Evolutionary conservation across 2,888 invertebrate genomes (phyloP), one percentile per base, ranked within the genome.

Genomic region (Lasioglossum calceatum): DNA sequence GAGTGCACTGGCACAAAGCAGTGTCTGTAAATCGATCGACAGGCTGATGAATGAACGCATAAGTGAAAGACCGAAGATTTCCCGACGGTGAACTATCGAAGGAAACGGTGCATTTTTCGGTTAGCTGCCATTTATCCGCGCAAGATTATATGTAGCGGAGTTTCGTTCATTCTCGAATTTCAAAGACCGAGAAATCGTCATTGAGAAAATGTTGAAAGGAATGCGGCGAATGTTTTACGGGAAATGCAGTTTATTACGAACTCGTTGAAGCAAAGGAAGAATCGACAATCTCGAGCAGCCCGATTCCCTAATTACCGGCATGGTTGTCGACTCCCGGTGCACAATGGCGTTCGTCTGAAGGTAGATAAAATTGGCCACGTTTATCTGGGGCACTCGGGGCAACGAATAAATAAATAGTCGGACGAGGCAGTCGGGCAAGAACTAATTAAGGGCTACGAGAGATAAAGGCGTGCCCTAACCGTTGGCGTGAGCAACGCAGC

Each of bases 391-490:
- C 42, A 19, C n/a, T 71, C 2, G 64, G 32, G 7, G 64, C 32
- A 64, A 64, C 64, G 64, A 64, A 64, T 42, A 71, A 71, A 71
- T 42, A 39, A 44, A 2, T 8, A 42, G 10, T 4, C 5, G 72
- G 42, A 27, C 42, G 23, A 10, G 7, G 39, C 39, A 47, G 58
- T 32, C 27, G 84, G 16, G 54, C 61, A 73, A 67, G 74, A 83
- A 81, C 42, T 36, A 87, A 72, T 83, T 85, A 81, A 82, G 75
- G 58, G 54, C 27, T 50, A 58, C 42, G 61, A n/a, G 47, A 54
- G 75, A 79, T 79, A 73, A 86, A 86, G 72, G 75, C 44, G 58
- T 72, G 70, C 50, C 42, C 36, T 77, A 74, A 77, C 78, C 44
- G 72, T 54, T 27, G 70, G 79, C 77, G 76, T 76, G 61, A 83